Base-by-base conservation (phyloP, 2,888 invertebrate genomes). In the Spilarctia lutea region DNA sequence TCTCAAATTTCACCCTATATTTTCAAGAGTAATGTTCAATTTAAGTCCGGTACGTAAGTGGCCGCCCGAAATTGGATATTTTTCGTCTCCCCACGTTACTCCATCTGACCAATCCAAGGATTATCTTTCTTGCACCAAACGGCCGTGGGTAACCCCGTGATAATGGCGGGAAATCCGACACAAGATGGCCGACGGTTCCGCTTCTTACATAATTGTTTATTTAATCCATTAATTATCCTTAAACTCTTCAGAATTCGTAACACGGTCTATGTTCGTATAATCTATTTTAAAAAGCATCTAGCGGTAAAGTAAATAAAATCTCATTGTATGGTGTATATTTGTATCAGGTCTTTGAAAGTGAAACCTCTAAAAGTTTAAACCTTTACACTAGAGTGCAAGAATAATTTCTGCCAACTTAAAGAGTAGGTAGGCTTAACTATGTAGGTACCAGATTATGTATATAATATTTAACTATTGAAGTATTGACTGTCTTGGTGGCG, bases 111-210 rank as follows among this genome's bases (percentile, higher is more conserved):
- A 93, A 93, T 93, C 88, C 88, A 84, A 81, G 88, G 93, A 93
- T 93, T 93, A 93, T 91, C 92, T 93, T 91, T 88, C 92, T 92
- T 89, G 86, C 79, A 79, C 83, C 80, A 81, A 83, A 83, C 86
- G 82, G 75, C 80, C 48, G 24, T 70, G 80, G 81, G 82, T 83
- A 84, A 83, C 89, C 86, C 88, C 76, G 84, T 78, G 71, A 80
- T 85, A 85, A 87, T 85, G 85, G 89, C 89, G 89, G 89, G 91
- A 91, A 92, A 91, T 87, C 85, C 81, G 87, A 90, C 84, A 88
- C 93, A 93, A 93, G 87, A 93, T 93, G 93, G 93, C 93, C 86
- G 92, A 70, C 86, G 86, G n/a, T 68, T 80, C 81, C 73, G 77
- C 83, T 84, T 87, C 80, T 86, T 87, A 86, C 85, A 87, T 87